phyloP scores from a whole-genome alignment of 2,888 invertebrate species.

The Tenodera sinensis region DNA sequence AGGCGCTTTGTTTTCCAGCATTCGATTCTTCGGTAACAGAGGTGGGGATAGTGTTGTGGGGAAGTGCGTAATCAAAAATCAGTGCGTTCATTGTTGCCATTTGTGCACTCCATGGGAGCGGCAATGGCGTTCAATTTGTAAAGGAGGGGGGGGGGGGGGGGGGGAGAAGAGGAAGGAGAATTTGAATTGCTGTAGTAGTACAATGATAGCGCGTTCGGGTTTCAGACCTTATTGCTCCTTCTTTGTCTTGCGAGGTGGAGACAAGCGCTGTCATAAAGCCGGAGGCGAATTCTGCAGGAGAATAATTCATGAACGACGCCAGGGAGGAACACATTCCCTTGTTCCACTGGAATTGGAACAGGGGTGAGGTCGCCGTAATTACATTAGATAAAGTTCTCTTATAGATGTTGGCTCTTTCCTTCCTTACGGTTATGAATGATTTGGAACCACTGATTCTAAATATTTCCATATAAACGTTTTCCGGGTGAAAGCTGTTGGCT shows the following conservation, averaged over 20 bases:
- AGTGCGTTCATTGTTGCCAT: neutral
- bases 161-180: neutral
- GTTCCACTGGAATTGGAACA: neutral
- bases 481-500: neutral
- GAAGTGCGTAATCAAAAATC: no score
- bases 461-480: neutral
- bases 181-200: neutral
- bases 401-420: neutral
- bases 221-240: neutral
- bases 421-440: neutral
- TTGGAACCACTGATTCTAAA: neutral
- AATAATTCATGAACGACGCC: neutral
- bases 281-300: neutral
- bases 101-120: neutral
- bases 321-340: neutral
- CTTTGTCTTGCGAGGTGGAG: neutral
- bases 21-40: no score
- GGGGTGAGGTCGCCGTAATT: neutral
- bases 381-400: neutral
- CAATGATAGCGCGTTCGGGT: neutral
- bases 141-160: neutral
- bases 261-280: neutral
- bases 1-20: no score
- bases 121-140: neutral
- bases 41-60: no score